A percentile compares a stretch with the other conserved stretches of the same genome.
phyloP scores from a whole-genome alignment of 37 sponge, comb jelly and placozoan species.

The Bolinopsis microptera region DNA sequence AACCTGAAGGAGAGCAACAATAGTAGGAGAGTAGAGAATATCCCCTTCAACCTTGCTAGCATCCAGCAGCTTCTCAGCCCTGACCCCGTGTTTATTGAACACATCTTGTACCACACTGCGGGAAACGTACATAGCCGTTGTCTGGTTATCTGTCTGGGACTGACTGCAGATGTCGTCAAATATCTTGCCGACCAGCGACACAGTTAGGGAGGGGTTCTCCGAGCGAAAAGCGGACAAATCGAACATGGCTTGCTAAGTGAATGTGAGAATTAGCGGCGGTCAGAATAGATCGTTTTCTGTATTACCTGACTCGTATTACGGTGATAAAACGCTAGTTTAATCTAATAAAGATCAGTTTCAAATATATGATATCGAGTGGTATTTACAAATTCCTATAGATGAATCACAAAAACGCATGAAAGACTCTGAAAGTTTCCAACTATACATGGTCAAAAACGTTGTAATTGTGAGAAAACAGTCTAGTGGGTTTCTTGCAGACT shows the following conservation, averaged over 20 bases:
- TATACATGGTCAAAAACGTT: too few species aligned
- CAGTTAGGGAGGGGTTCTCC: neutral
- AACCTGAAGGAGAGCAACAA: constrained; percentile 4
- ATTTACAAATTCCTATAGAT: too few species aligned
- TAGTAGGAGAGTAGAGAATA: neutral
- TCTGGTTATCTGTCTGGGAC: constrained; percentile 43
- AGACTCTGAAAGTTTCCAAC: too few species aligned
- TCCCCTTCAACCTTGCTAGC: neutral
- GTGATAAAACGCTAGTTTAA: too few species aligned
- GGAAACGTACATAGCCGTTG: neutral
- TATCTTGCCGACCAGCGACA: neutral
- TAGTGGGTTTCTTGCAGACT: too few species aligned
- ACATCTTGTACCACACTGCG: neutral
- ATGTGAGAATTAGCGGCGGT: neutral
- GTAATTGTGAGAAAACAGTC: too few species aligned
- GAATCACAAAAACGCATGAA: too few species aligned
- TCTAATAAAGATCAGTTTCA: too few species aligned
- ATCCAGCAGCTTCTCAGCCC: neutral
- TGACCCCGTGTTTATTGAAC: neutral
- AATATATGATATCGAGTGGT: too few species aligned
- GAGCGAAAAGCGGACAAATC: neutral
- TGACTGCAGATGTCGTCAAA: constrained; percentile 8
- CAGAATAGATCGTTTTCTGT: too few species aligned
- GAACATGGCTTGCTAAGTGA: neutral
- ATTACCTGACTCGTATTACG: too few species aligned